These are phyloP conservation scores for Eueremaeus valkanovi DNA, from an alignment of 2,888 invertebrate species.

Conservation along the genomic window DNA sequence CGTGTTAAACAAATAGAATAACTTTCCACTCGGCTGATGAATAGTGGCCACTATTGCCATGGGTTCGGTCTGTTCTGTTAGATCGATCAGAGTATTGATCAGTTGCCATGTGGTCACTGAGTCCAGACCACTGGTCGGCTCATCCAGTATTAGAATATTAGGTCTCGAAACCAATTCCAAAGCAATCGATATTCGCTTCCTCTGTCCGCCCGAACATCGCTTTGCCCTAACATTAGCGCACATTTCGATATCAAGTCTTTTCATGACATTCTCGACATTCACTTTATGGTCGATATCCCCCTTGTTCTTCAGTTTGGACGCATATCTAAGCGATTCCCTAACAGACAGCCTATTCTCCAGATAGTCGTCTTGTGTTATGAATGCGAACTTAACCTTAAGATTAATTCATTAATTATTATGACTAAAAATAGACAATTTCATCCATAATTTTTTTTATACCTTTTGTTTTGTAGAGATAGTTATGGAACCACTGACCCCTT, in stretches of 20 bases:
- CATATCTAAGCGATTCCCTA: constrained; percentile 77
- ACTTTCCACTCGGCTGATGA: constrained; percentile 81
- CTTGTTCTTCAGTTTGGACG: constrained; percentile 69
- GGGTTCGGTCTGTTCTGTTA: constrained; percentile 78
- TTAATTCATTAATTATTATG: not conserved
- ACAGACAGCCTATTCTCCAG: constrained; percentile 78
- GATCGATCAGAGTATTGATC: constrained; percentile 68
- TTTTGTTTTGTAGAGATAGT: not conserved
- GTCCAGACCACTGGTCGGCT: constrained; percentile 69
- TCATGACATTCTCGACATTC: not conserved
- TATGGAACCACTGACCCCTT: not conserved
- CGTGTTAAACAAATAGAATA: constrained; percentile 77
- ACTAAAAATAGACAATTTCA: not conserved
- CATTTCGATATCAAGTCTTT: not conserved
- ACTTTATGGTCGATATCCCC: not conserved
- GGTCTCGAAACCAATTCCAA: constrained; percentile 86
- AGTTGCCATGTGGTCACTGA: constrained; percentile 29
- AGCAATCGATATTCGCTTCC: constrained; percentile 82
- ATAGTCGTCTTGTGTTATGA: constrained; percentile 85
- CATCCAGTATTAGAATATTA: constrained; percentile 61
- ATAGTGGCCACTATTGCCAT: constrained; percentile 71
- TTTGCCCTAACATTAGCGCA: constrained; percentile 55
- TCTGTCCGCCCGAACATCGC: constrained; percentile 79
- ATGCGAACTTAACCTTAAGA: constrained; percentile 32
- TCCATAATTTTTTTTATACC: not conserved